These are phyloP conservation scores for Nephrotoma guestfalica DNA, from an alignment of 2,888 invertebrate species.

Conservation along the genomic window DNA sequence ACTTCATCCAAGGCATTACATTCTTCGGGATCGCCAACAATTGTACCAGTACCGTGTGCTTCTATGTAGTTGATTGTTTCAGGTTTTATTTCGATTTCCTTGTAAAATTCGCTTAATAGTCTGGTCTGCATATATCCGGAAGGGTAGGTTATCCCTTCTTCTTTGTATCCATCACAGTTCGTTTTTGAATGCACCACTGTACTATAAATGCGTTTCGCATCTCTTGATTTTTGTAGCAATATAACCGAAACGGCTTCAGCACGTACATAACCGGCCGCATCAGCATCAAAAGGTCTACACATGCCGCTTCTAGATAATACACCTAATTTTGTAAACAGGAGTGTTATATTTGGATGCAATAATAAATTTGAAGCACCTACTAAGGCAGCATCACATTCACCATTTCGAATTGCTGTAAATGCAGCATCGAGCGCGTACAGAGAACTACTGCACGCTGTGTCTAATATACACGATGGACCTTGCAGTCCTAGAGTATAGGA, in stretches of 20 bases:
- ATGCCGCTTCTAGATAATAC: conserved; percentile 71
- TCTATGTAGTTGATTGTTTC: conserved; percentile 61
- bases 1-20: conserved; percentile 65
- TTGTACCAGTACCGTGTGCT: conserved; percentile 73
- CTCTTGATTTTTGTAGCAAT: conserved; percentile 54
- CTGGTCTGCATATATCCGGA: conserved; percentile 47
- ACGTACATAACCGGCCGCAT: conserved; percentile 69
- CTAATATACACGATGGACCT: conserved; percentile 78
- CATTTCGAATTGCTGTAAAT: conserved; percentile 57
- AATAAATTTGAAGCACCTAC: conserved; percentile 79
- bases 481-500: conserved; percentile 77
- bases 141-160: conserved; percentile 53
- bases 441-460: conserved; percentile 93
- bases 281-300: conserved; percentile 82
- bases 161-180: conserved; percentile 65
- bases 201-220: conserved; percentile 52
- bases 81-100: conserved; percentile 56
- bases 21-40: conserved; percentile 86
- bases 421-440: conserved; percentile 76
- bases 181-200: conserved; percentile 61
- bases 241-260: conserved; percentile 61
- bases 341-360: conserved; percentile 72
- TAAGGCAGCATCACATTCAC: conserved; percentile 76
- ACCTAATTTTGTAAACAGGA: conserved; percentile 70
- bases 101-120: conserved; percentile 47